phyloP scores from a whole-genome alignment of 2,888 invertebrate genomes.

The Drosophila demipolita region DNA sequence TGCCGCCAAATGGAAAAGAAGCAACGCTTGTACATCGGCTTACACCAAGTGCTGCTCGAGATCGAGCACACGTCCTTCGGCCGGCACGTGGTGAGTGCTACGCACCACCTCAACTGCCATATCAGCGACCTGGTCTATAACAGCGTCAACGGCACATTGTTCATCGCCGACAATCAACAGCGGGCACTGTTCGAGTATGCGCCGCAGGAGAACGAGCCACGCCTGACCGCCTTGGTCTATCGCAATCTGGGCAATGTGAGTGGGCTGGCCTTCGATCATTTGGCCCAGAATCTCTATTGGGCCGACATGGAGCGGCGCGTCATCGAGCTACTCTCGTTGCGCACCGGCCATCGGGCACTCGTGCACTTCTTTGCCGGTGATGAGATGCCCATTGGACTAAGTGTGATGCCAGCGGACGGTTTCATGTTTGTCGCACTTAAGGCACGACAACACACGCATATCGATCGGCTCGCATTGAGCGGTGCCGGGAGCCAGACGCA shows the following conservation, averaged over 20 bases:
- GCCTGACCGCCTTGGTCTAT: slow-evolving; percentile 78
- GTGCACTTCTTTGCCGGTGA: slow-evolving; percentile 87
- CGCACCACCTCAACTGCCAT: slow-evolving; percentile 85
- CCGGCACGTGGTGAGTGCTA: slow-evolving; percentile 87
- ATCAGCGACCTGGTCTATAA: slow-evolving; percentile 90
- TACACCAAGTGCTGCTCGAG: slow-evolving; percentile 87
- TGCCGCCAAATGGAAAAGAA: slow-evolving; percentile 86
- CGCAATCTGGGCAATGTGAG: slow-evolving; percentile 86
- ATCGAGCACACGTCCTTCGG: slow-evolving; percentile 89
- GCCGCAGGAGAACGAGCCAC: slow-evolving; percentile 34
- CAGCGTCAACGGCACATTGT: slow-evolving; percentile 86
- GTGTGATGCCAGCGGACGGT: slow-evolving; percentile 86
- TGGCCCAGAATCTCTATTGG: slow-evolving; percentile 91
- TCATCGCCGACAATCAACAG: slow-evolving; percentile 86
- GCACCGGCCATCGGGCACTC: slow-evolving; percentile 87
- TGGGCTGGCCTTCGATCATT: slow-evolving; percentile 89
- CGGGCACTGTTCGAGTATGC: slow-evolving; percentile 85
- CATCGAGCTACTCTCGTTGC: slow-evolving; percentile 89
- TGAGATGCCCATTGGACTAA: slow-evolving; percentile 89
- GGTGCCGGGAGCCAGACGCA: slow-evolving; percentile 86
- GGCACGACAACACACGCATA: slow-evolving; percentile 85
- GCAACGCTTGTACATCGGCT: slow-evolving; percentile 85
- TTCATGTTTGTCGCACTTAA: slow-evolving; percentile 88
- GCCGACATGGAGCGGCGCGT: slow-evolving; percentile 88
- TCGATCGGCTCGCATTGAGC: slow-evolving; percentile 90